Base-by-base conservation (phyloP, 1,140 invertebrate genomes). In the Aphelenchoides avenae region DNA sequence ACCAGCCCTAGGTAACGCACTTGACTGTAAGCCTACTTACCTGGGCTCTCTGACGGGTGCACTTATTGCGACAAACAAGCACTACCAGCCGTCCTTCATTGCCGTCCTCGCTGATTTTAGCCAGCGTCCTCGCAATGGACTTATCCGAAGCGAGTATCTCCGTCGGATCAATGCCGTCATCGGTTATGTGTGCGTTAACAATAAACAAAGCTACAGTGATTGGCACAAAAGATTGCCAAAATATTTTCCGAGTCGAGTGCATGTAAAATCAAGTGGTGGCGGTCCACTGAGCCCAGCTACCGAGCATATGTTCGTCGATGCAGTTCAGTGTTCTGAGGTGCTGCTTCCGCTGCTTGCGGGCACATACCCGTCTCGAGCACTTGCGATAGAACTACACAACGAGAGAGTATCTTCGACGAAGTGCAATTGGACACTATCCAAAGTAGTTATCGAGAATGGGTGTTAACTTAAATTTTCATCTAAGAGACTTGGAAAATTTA, bases 21-120 rank as follows among this genome's bases (percentile, higher is more conserved):
- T 36, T 36, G 13, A 36, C 18, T 18, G 18, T 36, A 36, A 13
- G 11, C 11, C 34, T 33, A 11, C 49, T 27, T 49, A 64, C 61
- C 27, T 69, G 26, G 22, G 43, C 39, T 36, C 63, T n/a, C 27
- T 69, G 40, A 18, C 52, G 49, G 11, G 63, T 31, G 26, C 63
- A 65, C 31, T 65, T 61, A 22, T 13, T 31, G 22, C 42, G 48
- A 43, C 63, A 65, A 20, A 65, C 13, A 22, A 65, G 18, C 18
- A 64, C 39, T 18, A 65, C n/a, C 9, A 69, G 20, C 29, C 66
- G 59, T 5, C 66, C 66, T 22, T 70, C 3, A 49, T 68, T 48
- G 1, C 9, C 33, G 20, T 64, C 36, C 6, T 24, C 40, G 5
- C 20, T n/a, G 39, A 58, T 37, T 40, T 46, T 40, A 36, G 22